Evolutionary conservation across 2,797 vertebrate species (phyloP).

Genomic region (Otolemur crassicaudatus): DNA sequence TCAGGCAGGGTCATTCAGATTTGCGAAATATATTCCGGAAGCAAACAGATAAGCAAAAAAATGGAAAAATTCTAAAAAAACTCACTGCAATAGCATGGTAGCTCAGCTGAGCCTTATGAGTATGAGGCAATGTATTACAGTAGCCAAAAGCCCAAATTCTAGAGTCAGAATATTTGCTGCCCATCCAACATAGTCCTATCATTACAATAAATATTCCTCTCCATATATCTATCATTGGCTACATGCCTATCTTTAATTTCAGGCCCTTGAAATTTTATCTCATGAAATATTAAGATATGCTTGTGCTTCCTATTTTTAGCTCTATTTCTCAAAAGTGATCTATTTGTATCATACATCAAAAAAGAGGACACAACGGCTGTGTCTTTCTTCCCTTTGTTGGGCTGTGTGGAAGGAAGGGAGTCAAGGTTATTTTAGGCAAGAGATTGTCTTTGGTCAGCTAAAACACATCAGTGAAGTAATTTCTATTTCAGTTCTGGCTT

Average conservation of each 20-base stretch:
- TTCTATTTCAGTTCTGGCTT: conserved; percentile 89
- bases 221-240: conserved; percentile 75
- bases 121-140: background rate
- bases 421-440: conserved; percentile 78
- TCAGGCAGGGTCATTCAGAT: conserved; percentile 30
- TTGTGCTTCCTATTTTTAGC: conserved; percentile 83
- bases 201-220: conserved; percentile 70
- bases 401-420: conserved; percentile 83
- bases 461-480: conserved; percentile 87
- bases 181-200: conserved; percentile 25
- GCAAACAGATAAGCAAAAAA: conserved; percentile 54
- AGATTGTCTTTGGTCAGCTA: conserved; percentile 87
- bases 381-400: conserved; percentile 79
- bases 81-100: background rate
- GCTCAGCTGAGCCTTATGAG: background rate
- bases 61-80: background rate
- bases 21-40: background rate
- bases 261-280: conserved; percentile 79
- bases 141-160: conserved; percentile 25
- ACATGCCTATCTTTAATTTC: conserved; percentile 83
- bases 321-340: conserved; percentile 82
- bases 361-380: conserved; percentile 76
- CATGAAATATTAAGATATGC: conserved; percentile 86
- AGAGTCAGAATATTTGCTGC: conserved; percentile 22
- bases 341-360: conserved; percentile 81